A percentile compares a stretch with the other conserved stretches of the same genome.
Conservation (phyloP, 1,140 invertebrate species). For the Melanaphis sacchari region DNA sequence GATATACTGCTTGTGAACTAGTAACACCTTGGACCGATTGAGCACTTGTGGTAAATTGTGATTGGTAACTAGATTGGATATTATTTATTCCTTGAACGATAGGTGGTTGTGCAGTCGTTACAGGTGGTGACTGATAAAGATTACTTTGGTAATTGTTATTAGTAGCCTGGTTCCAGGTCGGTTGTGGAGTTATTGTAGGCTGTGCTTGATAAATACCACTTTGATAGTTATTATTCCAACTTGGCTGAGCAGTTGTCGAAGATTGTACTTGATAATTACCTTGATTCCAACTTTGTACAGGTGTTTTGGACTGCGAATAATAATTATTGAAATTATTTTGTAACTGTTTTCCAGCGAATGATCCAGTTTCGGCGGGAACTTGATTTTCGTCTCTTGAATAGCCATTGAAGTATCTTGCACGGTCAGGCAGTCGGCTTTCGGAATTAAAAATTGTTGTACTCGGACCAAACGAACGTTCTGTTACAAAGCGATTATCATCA, state of each 20-base stretch:
- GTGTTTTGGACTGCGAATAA: neutral
- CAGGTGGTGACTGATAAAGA: neutral
- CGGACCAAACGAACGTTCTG: constrained; percentile 22
- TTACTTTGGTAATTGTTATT: neutral
- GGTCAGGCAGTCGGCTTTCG: constrained; percentile 41
- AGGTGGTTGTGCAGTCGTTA: neutral
- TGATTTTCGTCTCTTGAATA: constrained; percentile 32
- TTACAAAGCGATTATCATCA: neutral
- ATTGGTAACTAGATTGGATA: neutral
- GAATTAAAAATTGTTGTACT: constrained; percentile 57
- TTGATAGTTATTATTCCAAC: neutral
- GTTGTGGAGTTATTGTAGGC: neutral
- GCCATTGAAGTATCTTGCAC: neutral
- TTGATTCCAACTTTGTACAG: neutral
- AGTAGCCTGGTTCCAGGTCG: neutral
- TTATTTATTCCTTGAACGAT: neutral
- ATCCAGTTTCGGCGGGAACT: constrained; percentile 26
- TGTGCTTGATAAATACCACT: neutral
- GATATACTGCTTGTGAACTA: neutral
- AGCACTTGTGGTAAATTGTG: neutral
- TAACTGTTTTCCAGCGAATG: neutral
- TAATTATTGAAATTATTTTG: constrained; percentile 7
- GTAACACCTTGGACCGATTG: neutral
- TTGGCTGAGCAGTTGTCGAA: neutral
- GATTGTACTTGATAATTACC: constrained; percentile 12